phyloP scores from a whole-genome alignment of 2,888 invertebrate genomes.

The Drosophila siamana region DNA sequence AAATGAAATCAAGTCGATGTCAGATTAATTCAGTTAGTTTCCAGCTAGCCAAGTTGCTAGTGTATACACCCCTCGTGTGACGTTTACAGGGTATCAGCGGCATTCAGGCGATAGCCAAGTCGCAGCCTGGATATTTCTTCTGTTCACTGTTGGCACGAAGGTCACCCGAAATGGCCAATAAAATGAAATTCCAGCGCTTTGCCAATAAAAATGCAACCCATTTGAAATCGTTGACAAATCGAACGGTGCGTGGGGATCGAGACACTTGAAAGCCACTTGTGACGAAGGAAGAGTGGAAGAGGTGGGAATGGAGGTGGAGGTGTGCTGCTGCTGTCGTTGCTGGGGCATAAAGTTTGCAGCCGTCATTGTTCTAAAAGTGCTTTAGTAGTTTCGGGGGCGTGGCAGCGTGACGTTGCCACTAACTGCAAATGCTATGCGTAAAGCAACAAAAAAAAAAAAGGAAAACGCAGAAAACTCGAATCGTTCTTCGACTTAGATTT shows the following conservation, averaged over 20 bases:
- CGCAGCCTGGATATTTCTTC: constrained; percentile 8
- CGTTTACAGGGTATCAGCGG: constrained; percentile 10
- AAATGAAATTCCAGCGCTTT: constrained; percentile 74
- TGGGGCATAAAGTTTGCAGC: constrained; percentile 66
- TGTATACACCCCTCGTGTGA: background rate
- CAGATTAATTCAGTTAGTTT: background rate
- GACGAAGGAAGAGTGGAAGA: background rate
- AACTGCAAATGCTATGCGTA: constrained; percentile 70
- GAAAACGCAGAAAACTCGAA: constrained; percentile 30
- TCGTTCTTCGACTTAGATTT: constrained; percentile 35
- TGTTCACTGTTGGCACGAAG: constrained; percentile 51
- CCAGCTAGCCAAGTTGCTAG: background rate
- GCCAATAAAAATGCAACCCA: constrained; percentile 77
- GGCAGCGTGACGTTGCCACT: constrained; percentile 60
- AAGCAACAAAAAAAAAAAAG: constrained; percentile 25
- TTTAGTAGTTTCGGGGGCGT: constrained; percentile 61
- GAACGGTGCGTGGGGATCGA: constrained; percentile 41
- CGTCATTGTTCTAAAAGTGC: constrained; percentile 65
- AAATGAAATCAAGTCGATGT: background rate
- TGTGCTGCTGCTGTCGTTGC: too few species aligned
- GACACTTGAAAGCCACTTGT: constrained; percentile 2
- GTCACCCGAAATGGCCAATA: constrained; percentile 77
- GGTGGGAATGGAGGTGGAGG: constrained; percentile 13
- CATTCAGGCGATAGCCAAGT: constrained; percentile 21
- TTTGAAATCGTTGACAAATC: constrained; percentile 77